Conservation (phyloP, 1,140 invertebrate species). For the Helicoverpa armigera region DNA sequence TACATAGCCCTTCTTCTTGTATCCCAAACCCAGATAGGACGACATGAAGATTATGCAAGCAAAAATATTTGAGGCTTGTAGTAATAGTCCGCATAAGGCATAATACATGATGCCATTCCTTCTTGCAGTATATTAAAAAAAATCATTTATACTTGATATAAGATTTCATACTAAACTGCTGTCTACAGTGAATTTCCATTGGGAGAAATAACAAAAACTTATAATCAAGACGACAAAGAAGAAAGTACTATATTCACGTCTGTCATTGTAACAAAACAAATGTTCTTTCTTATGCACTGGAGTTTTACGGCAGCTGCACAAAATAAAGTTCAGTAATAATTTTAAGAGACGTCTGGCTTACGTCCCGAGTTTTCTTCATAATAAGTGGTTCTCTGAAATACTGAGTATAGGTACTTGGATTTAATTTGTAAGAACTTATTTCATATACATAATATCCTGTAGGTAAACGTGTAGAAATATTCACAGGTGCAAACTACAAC, state of each 20-base stretch:
- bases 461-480: no score
- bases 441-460: neutral
- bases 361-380: constrained; percentile 18
- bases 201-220: neutral
- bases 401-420: neutral
- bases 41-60: no score
- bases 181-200: neutral
- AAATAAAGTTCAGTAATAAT: constrained; percentile 28
- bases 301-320: constrained; percentile 21
- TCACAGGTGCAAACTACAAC: no score
- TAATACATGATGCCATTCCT: no score
- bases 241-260: constrained; percentile 6
- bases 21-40: no score
- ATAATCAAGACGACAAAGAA: constrained; percentile 15
- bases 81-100: no score
- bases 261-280: constrained; percentile 16
- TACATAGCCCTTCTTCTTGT: no score
- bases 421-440: neutral
- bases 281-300: constrained; percentile 21
- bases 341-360: neutral
- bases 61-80: no score
- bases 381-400: constrained; percentile 8
- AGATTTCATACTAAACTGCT: no score
- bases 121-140: no score
- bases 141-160: no score